A percentile compares a stretch with the other conserved stretches of the same genome.
Evolutionary conservation across 2,797 vertebrate genomes (phyloP).

Genomic region (Toxotes lorentzi): DNA sequence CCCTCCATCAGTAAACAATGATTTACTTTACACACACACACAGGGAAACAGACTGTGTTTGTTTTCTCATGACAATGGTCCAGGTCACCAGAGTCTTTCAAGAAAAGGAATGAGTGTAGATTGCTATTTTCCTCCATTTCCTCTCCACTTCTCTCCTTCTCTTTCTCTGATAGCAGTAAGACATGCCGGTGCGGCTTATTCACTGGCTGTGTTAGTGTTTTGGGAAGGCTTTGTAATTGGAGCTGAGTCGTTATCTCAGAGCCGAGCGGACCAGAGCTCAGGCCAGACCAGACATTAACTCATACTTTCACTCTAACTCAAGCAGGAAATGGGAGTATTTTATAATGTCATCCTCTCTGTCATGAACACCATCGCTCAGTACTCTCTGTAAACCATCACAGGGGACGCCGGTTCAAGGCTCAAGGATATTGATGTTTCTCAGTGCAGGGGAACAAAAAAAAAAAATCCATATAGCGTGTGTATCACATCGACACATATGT

Average conservation of each 20-base stretch:
- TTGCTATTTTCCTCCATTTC: slow-evolving; percentile 35
- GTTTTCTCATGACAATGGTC: slow-evolving; percentile 72
- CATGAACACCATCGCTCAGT: slow-evolving; percentile 75
- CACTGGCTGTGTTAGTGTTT: slow-evolving; percentile 62
- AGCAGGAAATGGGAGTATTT: slow-evolving; percentile 83
- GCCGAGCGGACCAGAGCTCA: slow-evolving; percentile 51
- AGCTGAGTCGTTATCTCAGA: slow-evolving; percentile 78
- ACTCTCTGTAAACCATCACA: slow-evolving; percentile 74
- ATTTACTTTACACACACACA: slow-evolving; percentile 69
- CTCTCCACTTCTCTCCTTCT: slow-evolving; percentile 13
- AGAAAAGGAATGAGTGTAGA: slow-evolving; percentile 55
- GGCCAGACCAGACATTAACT: slow-evolving; percentile 79
- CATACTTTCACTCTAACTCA: slow-evolving; percentile 82
- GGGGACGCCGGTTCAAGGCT: slow-evolving; percentile 67
- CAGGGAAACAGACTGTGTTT: slow-evolving; percentile 67
- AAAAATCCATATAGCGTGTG: slow-evolving; percentile 67
- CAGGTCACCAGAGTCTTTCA: slow-evolving; percentile 55
- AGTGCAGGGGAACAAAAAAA: slow-evolving; percentile 19
- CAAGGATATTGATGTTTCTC: slow-evolving; percentile 73
- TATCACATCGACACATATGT: slow-evolving; percentile 76
- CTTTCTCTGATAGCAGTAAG: slow-evolving; percentile 38
- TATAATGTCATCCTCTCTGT: slow-evolving; percentile 80
- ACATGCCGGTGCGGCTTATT: slow-evolving; percentile 58
- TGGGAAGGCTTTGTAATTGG: slow-evolving; percentile 76
- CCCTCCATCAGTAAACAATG: slow-evolving; percentile 80